These are phyloP conservation scores for Oeneis ivallda DNA, from an alignment of 2,888 invertebrate species.

Conservation along the genomic window DNA sequence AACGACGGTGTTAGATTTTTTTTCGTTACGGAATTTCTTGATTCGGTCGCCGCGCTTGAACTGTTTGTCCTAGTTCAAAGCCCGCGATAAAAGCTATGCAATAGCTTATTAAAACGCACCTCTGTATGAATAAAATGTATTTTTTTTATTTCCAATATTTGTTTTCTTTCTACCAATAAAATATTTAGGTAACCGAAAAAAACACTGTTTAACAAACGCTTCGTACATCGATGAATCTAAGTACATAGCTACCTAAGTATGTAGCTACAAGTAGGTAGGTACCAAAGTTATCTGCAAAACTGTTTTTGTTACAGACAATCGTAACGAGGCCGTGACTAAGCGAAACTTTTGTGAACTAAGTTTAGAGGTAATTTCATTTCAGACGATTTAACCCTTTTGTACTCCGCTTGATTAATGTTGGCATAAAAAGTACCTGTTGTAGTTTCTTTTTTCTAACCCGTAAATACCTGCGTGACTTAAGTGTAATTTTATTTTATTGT, in stretches of 20 bases:
- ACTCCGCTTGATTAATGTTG: conserved; percentile 36
- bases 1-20: too few species aligned
- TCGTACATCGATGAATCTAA: conserved; percentile 23
- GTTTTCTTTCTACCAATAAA: too few species aligned
- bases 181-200: neutral
- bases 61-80: too few species aligned
- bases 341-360: conserved; percentile 40
- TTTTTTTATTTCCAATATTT: too few species aligned
- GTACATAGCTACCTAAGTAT: neutral
- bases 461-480: conserved; percentile 12
- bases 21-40: too few species aligned
- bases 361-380: conserved; percentile 44
- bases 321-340: conserved; percentile 49
- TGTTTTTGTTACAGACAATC: conserved; percentile 29
- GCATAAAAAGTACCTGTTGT: conserved; percentile 14
- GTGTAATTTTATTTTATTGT: conserved; percentile 8
- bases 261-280: too few species aligned
- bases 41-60: too few species aligned
- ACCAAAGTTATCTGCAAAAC: conserved; percentile 14
- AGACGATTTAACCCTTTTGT: conserved; percentile 42
- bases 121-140: too few species aligned
- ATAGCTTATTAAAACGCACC: too few species aligned
- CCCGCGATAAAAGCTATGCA: too few species aligned
- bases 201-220: neutral
- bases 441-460: conserved; percentile 7